Percentiles rank a stretch among this genome's conserved stretches.
Conservation (phyloP, 2,113 vertebrate genomes). For the Gadus chalcogrammus region DNA sequence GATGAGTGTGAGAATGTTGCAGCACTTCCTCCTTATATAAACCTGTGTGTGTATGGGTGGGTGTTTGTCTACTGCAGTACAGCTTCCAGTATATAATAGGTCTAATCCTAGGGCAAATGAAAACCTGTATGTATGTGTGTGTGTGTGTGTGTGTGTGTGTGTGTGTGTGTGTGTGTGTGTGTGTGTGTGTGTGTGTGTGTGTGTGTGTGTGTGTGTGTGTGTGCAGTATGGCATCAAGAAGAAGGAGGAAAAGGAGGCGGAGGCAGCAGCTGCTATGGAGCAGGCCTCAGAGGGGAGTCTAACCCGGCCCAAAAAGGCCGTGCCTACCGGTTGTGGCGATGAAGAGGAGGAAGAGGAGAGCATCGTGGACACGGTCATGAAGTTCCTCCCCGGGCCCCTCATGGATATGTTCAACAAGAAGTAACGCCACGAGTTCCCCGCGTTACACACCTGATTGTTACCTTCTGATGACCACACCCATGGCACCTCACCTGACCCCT, state of each 20-base stretch:
- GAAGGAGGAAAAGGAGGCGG: conserved; percentile 95
- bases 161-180: no score
- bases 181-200: no score
- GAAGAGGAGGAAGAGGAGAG: conserved; percentile 91
- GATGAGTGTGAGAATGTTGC: no score
- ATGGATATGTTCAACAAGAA: conserved; percentile 99
- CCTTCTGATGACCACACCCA: conserved; percentile 14
- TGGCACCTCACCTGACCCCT: conserved; percentile 31
- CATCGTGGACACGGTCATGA: conserved; percentile 97
- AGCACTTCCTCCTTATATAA: background rate
- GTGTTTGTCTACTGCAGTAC: conserved; percentile 70
- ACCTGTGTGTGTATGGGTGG: conserved; percentile 3
- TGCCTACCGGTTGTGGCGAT: conserved; percentile 73
- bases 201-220: background rate
- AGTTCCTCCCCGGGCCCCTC: conserved; percentile 93
- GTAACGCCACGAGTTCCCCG: conserved; percentile 60
- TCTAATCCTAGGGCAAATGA: no score
- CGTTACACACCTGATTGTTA: conserved; percentile 6
- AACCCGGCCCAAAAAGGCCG: conserved; percentile 91
- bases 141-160: no score
- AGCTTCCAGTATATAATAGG: conserved; percentile 66
- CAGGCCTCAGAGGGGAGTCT: conserved; percentile 91
- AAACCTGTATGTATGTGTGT: no score
- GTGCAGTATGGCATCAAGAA: conserved; percentile 95
- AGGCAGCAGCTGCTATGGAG: conserved; percentile 92